These are phyloP conservation scores for Buceros bicornis DNA, from an alignment of 2,797 vertebrate species.

Conservation along the genomic window DNA sequence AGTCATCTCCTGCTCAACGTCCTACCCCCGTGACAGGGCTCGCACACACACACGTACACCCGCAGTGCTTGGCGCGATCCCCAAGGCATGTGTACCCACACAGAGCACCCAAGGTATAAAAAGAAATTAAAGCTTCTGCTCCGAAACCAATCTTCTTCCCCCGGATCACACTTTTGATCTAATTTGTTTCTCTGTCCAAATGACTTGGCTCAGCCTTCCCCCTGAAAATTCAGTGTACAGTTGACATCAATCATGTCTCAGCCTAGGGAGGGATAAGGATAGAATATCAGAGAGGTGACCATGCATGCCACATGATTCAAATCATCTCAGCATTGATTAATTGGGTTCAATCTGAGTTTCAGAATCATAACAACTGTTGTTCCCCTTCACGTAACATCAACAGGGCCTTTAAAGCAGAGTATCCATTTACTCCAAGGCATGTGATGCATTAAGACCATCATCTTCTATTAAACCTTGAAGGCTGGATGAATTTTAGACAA, in stretches of 20 bases:
- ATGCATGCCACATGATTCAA: constrained; percentile 84
- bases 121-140: constrained; percentile 56
- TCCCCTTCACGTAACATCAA: constrained; percentile 79
- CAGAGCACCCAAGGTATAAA: constrained; percentile 24
- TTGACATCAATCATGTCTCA: constrained; percentile 84
- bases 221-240: constrained; percentile 75
- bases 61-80: neutral
- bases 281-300: constrained; percentile 87
- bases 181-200: constrained; percentile 84
- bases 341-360: constrained; percentile 85
- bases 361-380: constrained; percentile 85
- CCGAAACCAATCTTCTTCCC: constrained; percentile 87
- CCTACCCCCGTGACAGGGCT: neutral
- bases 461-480: constrained; percentile 80
- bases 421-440: constrained; percentile 76
- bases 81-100: neutral
- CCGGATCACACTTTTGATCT: constrained; percentile 84
- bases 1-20: neutral
- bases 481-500: constrained; percentile 81
- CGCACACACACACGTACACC: neutral
- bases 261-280: constrained; percentile 77
- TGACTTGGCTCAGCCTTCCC: constrained; percentile 69
- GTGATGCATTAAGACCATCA: constrained; percentile 78
- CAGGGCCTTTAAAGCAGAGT: constrained; percentile 82
- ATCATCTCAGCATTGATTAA: constrained; percentile 87